Evolutionary conservation across 2,888 invertebrate genomes (phyloP), one percentile per base, ranked within the genome.

Genomic region (Aelia acuminata): DNA sequence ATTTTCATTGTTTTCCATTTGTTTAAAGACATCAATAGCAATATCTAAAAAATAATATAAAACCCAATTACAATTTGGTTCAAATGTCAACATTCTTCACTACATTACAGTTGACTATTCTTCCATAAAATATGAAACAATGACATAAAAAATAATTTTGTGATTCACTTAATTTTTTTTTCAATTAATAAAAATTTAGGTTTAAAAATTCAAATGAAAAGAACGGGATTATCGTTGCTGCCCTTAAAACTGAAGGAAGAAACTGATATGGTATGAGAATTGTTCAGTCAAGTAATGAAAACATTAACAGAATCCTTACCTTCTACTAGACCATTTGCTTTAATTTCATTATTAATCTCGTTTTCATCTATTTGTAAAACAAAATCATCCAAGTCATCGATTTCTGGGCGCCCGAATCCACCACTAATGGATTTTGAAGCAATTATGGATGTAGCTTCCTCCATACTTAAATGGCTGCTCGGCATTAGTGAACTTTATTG

Each of bases 351-450:
- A 35, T 75, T 87, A 20, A 87, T 75, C 13, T 87, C 87, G 39
- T 57, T 48, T 75, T 87, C 87, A 87, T 87, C 87, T 20, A 87
- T 63, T 87, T 87, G 63, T 63, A 87, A 87, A 18, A 75, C 87
- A 43, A 87, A 87, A 48, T 87, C 70, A 11, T 87, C 86, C 8
- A 86, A 50, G 26, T 87, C 87, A 87, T 75, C 75, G 35, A 53
- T 39, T 35, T 53, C 39, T 50, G 57, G 3, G 35, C 53, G n/a
- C 11, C 18, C 49, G 5, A 84, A 47, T 43, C 18, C 26, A 15
- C 47, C 48, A 84, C 18, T 84, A 3, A 84, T 84, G 13, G 50
- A 35, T 48, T 84, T 48, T 22, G 84, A 84, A 48, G 84, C 84
- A 48, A 49, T 31, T 43, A 80, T 80, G 31, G 84, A 47, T 35